Conservation (phyloP, 2,113 vertebrate species). For the Scophthalmus maximus region DNA sequence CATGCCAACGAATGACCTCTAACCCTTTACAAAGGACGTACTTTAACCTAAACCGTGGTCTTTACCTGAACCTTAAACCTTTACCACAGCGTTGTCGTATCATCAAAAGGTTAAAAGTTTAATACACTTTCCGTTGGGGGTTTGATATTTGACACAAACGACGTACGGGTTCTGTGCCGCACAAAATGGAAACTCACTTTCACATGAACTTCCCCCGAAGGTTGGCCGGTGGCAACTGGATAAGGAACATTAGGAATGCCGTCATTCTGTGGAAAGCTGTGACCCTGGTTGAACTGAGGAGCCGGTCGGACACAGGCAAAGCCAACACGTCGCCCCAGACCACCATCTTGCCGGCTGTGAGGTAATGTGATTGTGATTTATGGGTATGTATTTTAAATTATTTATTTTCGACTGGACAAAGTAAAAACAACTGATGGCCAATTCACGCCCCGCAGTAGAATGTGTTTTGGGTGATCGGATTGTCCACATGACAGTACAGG, state of each 20-base stretch:
- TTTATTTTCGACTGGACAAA: too few species aligned
- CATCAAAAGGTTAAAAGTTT: too few species aligned
- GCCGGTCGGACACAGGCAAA: constrained; percentile 38
- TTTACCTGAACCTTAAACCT: too few species aligned
- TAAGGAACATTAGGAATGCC: not conserved
- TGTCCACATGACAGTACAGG: too few species aligned
- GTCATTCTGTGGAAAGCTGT: accelerated
- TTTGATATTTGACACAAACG: not conserved
- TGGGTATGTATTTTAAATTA: too few species aligned
- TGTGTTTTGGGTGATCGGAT: too few species aligned
- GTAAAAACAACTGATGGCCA: too few species aligned
- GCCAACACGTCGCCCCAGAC: constrained; percentile 54
- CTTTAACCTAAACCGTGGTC: too few species aligned
- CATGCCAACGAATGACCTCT: too few species aligned
- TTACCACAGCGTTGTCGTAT: too few species aligned
- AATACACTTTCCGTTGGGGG: not conserved
- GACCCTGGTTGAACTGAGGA: constrained; percentile 36
- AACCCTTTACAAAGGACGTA: too few species aligned
- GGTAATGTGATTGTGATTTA: constrained; percentile 14
- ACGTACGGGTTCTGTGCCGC: not conserved
- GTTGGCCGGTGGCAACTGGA: not conserved
- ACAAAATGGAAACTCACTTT: not conserved
- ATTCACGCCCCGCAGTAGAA: too few species aligned
- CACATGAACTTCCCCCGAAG: not conserved
- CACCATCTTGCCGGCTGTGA: constrained; percentile 38